Percentiles rank a stretch among this genome's conserved stretches.
Evolutionary conservation across 2,888 invertebrate species (phyloP).

Genomic region (Caenorhabditis drosophilae): DNA sequence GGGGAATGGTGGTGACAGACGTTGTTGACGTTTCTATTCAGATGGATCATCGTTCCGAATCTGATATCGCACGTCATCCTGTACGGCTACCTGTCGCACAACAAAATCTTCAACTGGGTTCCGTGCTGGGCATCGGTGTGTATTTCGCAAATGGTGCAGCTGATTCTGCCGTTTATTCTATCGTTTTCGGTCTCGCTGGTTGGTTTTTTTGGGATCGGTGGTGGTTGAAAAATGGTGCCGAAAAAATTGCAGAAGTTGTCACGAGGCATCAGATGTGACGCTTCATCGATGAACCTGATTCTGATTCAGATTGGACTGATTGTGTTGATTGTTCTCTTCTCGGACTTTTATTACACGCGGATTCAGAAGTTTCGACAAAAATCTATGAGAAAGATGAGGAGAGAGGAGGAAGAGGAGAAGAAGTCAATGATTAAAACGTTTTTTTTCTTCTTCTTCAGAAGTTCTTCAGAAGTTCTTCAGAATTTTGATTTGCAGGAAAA

Average conservation of each 20-base stretch:
- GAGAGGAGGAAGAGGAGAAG: constrained; percentile 1
- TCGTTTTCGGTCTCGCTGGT: constrained; percentile 26
- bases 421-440: background rate
- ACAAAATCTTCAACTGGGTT: constrained; percentile 29
- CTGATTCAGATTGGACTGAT: constrained; percentile 26
- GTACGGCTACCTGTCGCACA: constrained; percentile 40
- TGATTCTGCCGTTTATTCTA: constrained; percentile 35
- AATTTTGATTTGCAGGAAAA: background rate
- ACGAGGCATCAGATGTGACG: constrained; percentile 34
- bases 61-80: constrained; percentile 42
- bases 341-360: constrained; percentile 44
- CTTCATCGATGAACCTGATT: constrained; percentile 16
- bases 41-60: constrained; percentile 45
- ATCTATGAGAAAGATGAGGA: constrained; percentile 7
- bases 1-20: background rate
- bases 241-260: constrained; percentile 21
- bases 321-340: constrained; percentile 36
- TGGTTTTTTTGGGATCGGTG: background rate
- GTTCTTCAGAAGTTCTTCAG: too few relatives aligned
- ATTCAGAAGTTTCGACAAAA: constrained; percentile 15
- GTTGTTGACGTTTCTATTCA: background rate
- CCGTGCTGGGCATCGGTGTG: constrained; percentile 48
- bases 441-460: too few relatives aligned
- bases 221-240: too few relatives aligned
- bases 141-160: constrained; percentile 43